These are phyloP conservation scores for Sebastiscus tertius DNA, from an alignment of 2,797 vertebrate species.

Conservation along the genomic window DNA sequence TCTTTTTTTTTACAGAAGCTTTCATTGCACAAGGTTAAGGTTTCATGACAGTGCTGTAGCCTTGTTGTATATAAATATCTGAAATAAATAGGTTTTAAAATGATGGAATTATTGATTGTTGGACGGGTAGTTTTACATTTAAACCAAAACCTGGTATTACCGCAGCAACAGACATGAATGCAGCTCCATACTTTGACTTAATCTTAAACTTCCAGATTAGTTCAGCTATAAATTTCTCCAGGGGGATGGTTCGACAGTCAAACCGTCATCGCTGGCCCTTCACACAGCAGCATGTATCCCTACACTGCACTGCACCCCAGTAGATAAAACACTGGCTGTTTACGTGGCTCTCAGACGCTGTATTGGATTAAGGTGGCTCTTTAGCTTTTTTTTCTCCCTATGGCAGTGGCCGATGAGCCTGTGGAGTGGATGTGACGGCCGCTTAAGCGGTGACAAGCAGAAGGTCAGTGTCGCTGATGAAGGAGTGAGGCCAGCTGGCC, in stretches of 20 bases:
- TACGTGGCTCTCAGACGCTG: constrained; percentile 67
- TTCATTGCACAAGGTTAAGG: constrained; percentile 76
- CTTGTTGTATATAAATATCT: background rate
- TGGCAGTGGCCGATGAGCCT: constrained; percentile 81
- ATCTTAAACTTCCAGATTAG: constrained; percentile 14
- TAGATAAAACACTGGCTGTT: constrained; percentile 75
- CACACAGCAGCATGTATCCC: constrained; percentile 26
- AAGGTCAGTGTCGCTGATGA: constrained; percentile 82
- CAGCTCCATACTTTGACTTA: background rate
- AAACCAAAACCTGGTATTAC: background rate
- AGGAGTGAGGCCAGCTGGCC: constrained; percentile 80
- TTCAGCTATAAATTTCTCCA: background rate
- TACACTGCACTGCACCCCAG: constrained; percentile 36
- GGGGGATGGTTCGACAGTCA: constrained; percentile 2
- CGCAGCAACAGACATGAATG: background rate
- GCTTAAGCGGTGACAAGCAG: constrained; percentile 82
- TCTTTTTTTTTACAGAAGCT: constrained; percentile 60
- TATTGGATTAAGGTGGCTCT: constrained; percentile 80
- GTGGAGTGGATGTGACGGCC: constrained; percentile 81
- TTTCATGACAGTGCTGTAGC: constrained; percentile 33
- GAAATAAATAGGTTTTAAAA: background rate
- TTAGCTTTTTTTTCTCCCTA: constrained; percentile 66
- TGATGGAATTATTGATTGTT: background rate
- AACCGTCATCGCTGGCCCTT: constrained; percentile 17
- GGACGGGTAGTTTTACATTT: background rate